Base-by-base conservation (phyloP, 2,113 vertebrate genomes). In the Notarius lentiginosus region DNA sequence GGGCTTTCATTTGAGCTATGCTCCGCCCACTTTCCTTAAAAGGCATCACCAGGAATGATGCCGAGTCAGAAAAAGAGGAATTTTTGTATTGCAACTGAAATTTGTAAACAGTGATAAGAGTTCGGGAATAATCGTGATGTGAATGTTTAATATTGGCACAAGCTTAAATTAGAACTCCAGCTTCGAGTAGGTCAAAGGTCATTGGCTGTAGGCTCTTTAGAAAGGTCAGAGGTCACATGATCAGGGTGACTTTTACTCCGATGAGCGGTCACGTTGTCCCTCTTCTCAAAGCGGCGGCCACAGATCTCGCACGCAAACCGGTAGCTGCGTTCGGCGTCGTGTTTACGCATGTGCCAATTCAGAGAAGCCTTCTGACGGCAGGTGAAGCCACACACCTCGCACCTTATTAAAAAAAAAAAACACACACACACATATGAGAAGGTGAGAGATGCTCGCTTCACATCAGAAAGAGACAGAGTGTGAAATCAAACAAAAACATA, bases 261-360 rank as follows among this genome's bases (percentile, higher is more conserved):
- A 92, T 97, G 96, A 0, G 96, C 95, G 0, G 94, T 91, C 2
- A 97, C 95, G 0, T 96, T 97, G 93, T 96, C 96, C 0, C 91
- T 92, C 91, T 96, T 97, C 85, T 97, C 96, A 0, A 97, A 97
- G 27, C 92, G 92, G 49, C 96, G 96, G 84, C 96, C 96, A 0
- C 96, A 97, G 76, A 96, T 9, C 2, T 96, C 94, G 0, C 96
- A 97, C 1, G 95, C 92, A 87, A 96, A 97, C 30, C 87, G 95
- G 90, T 96, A 95, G 47, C 88, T 88, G 61, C 95, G 87, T 17
- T 92, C 95, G 0, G 94, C 95, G 1, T 95, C 82, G 0, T 97
- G 96, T 63, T 96, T 96, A 72, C 91, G 91, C 93, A 96, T 96
- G 92, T 97, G 96, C 96, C 96, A 97, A 89, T 97, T 97, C 53